A percentile compares a stretch with the other conserved stretches of the same genome.
These are phyloP conservation scores for Alviniconcha marisindica DNA, from an alignment of 1,140 invertebrate genomes.

Conservation along the genomic window DNA sequence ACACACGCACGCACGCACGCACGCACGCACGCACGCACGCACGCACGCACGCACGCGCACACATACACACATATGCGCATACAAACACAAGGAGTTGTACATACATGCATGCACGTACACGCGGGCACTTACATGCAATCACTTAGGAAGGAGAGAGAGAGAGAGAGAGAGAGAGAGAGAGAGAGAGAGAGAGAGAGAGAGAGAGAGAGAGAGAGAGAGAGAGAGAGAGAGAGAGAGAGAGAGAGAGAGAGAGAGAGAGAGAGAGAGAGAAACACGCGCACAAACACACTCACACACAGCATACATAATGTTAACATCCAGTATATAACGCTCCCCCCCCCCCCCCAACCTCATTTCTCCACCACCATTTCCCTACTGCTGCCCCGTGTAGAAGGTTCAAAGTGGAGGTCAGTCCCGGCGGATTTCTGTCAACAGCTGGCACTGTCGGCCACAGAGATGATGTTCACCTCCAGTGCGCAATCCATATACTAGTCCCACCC, in stretches of 20 bases:
- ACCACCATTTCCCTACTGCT: too few species aligned
- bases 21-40: conserved; percentile 2
- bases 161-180: conserved; percentile 1
- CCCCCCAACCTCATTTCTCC: too few species aligned
- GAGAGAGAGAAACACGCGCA: neutral
- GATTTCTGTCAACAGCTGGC: too few species aligned
- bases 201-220: neutral
- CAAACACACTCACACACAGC: too few species aligned
- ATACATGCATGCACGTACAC: too few species aligned
- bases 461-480: too few species aligned
- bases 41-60: conserved; percentile 1
- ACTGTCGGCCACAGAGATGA: too few species aligned
- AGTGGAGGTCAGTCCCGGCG: conserved; percentile 71
- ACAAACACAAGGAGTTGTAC: too few species aligned
- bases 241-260: conserved; percentile 14
- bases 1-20: conserved; percentile 5
- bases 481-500: neutral
- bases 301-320: too few species aligned
- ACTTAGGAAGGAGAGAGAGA: neutral
- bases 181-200: neutral
- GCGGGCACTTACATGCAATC: too few species aligned
- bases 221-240: neutral
- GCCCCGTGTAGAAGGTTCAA: conserved; percentile 60
- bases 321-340: too few species aligned
- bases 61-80: neutral